Conservation (phyloP, 2,113 vertebrate species). For the Perccottus glenii region DNA sequence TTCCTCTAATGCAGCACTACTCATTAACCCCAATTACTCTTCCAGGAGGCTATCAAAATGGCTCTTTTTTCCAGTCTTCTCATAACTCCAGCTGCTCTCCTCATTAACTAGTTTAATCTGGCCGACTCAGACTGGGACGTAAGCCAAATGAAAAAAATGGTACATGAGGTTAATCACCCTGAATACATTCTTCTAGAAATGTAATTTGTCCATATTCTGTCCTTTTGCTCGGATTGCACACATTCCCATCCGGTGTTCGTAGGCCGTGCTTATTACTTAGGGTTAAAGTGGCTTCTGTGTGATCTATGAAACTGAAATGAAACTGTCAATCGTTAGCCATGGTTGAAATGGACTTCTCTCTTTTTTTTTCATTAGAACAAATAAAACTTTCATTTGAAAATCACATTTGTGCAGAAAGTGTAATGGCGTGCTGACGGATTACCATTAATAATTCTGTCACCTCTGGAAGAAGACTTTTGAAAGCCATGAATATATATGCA, state of each 20-base stretch:
- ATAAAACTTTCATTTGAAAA: too few species aligned
- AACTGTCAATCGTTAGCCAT: conserved; percentile 18
- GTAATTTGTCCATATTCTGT: conserved; percentile 55
- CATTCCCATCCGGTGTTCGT: neutral
- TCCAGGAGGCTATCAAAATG: conserved; percentile 67
- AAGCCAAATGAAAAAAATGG: conserved; percentile 67
- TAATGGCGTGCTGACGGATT: too few species aligned
- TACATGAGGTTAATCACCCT: conserved; percentile 71
- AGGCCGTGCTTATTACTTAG: neutral
- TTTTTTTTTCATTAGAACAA: conserved; percentile 8
- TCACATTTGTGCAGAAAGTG: too few species aligned
- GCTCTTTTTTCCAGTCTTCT: conserved; percentile 50
- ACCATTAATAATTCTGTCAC: too few species aligned
- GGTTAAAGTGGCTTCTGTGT: conserved; percentile 5
- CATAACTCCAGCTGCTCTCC: conserved; percentile 71
- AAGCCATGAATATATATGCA: too few species aligned
- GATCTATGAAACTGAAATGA: conserved; percentile 5
- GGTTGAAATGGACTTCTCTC: neutral
- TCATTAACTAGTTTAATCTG: conserved; percentile 72
- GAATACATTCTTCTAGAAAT: conserved; percentile 54
- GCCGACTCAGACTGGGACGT: conserved; percentile 62
- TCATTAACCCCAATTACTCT: conserved; percentile 76
- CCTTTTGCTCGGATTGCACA: conserved; percentile 34
- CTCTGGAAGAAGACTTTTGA: too few species aligned
- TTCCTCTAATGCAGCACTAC: conserved; percentile 57